Evolutionary conservation across 2,797 vertebrate genomes (phyloP).

Genomic region (Syngnathus acus): DNA sequence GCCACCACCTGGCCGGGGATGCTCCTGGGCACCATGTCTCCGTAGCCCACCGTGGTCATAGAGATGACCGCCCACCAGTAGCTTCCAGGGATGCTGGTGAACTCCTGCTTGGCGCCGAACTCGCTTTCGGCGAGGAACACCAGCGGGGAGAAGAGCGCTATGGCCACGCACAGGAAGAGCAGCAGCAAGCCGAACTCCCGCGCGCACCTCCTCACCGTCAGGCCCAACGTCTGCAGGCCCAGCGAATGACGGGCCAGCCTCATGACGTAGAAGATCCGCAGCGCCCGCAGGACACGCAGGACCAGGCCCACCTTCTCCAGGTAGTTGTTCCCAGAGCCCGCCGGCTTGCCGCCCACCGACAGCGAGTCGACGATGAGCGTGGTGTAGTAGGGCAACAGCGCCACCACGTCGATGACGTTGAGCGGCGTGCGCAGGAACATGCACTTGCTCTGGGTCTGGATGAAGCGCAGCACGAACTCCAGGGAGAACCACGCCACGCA

Average conservation of each 20-base stretch:
- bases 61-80: conserved; percentile 99
- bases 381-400: conserved; percentile 91
- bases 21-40: conserved; percentile 96
- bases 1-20: conserved; percentile 95
- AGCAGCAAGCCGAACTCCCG: conserved; percentile 88
- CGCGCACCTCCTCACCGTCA: conserved; percentile 85
- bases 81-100: conserved; percentile 89
- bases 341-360: conserved; percentile 63
- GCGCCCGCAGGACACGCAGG: conserved; percentile 82
- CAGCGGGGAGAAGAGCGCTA: conserved; percentile 89
- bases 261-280: conserved; percentile 94
- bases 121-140: conserved; percentile 92
- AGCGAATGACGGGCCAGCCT: conserved; percentile 86
- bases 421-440: conserved; percentile 88
- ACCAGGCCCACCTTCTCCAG: conserved; percentile 90
- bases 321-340: conserved; percentile 81
- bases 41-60: conserved; percentile 96
- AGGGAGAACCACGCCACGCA: conserved; percentile 97
- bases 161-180: conserved; percentile 91
- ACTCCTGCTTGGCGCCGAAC: conserved; percentile 89
- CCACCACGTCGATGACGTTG: conserved; percentile 89
- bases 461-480: conserved; percentile 89
- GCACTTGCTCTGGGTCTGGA: conserved; percentile 90
- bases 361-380: conserved; percentile 82
- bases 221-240: conserved; percentile 86